Evolutionary conservation across 2,888 invertebrate genomes (phyloP), one percentile per base, ranked within the genome.

Genomic region (Eremobia ochroleuca): DNA sequence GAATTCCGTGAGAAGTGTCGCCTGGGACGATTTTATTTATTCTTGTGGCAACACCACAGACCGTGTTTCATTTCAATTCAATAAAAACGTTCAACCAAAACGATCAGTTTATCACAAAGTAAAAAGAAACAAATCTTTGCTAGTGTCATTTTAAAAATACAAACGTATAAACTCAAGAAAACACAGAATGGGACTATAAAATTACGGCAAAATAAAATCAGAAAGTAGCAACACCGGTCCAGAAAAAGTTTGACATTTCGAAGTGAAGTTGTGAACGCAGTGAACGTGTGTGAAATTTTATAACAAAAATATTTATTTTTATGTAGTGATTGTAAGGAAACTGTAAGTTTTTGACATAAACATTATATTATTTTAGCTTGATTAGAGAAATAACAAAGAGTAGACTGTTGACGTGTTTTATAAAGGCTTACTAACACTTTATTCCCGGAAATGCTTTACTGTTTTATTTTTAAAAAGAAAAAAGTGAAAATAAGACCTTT

Each of bases 211-310:
- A 91, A 84, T 66, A 64, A 62, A 77, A 81, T 79, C 71, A 34
- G 11, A 81, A 74, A 76, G 87, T 91, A 88, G 95, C 94, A 94
- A 95, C 95, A 94, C 93, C 77, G 82, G 77, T 70, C 72, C 86
- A 88, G 84, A 78, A 90, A 87, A 90, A 91, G 90, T 93, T 94
- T 95, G 95, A 95, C 96, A 96, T 94, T 95, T 94, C 92, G 92
- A 93, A 92, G 94, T 95, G 91, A 89, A 95, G 93, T 95, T 86
- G 95, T 95, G 94, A 90, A 88, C 90, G 87, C 78, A 94, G 96
- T 96, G 96, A 94, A 95, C 96, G 96, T 96, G 95, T 93, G 94
- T 96, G 94, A 93, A 90, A 90, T 94, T 93, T 91, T 90, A 87
- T 83, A 87, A 85, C 64, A 85, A 90, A 92, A 91, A 92, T 90